Conservation (phyloP, 2,113 vertebrate genomes). For the Plotosus lineatus region DNA sequence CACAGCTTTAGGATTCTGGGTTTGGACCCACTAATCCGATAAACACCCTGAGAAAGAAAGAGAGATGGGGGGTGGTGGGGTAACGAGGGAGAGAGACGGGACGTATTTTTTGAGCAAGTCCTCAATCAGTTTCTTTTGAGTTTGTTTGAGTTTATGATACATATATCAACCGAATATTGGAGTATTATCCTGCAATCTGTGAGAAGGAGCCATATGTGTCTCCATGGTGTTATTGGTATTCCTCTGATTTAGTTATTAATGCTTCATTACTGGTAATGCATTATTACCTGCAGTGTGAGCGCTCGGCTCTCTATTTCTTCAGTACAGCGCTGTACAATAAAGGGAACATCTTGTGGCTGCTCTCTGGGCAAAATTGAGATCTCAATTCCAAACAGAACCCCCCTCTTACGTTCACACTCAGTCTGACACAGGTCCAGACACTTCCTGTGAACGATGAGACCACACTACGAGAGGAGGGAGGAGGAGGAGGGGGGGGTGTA, state of each 20-base stretch:
- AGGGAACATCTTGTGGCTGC: conserved; percentile 80
- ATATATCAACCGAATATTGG: not conserved
- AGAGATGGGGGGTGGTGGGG: not conserved
- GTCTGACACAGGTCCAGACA: conserved; percentile 86
- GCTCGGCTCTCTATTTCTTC: conserved; percentile 86
- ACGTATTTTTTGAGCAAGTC: not conserved
- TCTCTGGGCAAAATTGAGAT: conserved; percentile 75
- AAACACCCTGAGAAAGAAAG: conserved; percentile 78
- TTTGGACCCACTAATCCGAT: conserved; percentile 88
- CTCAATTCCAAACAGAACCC: conserved; percentile 79
- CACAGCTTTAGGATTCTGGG: conserved; percentile 86
- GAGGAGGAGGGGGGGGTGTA: too few relatives aligned
- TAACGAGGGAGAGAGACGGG: not conserved
- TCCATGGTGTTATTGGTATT: not conserved
- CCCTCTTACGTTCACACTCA: conserved; percentile 80
- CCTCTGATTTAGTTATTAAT: not conserved
- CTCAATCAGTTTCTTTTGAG: too few relatives aligned
- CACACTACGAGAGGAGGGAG: conserved; percentile 72
- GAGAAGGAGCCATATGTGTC: not conserved
- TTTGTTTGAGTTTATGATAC: not conserved
- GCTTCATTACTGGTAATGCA: not conserved
- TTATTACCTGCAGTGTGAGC: conserved; percentile 85
- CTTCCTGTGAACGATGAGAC: conserved; percentile 86
- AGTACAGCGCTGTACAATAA: conserved; percentile 82
- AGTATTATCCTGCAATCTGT: not conserved